A percentile compares a stretch with the other conserved stretches of the same genome.
These are phyloP conservation scores for Macrochelys suwanniensis DNA, from an alignment of 2,797 vertebrate species.

Conservation along the genomic window DNA sequence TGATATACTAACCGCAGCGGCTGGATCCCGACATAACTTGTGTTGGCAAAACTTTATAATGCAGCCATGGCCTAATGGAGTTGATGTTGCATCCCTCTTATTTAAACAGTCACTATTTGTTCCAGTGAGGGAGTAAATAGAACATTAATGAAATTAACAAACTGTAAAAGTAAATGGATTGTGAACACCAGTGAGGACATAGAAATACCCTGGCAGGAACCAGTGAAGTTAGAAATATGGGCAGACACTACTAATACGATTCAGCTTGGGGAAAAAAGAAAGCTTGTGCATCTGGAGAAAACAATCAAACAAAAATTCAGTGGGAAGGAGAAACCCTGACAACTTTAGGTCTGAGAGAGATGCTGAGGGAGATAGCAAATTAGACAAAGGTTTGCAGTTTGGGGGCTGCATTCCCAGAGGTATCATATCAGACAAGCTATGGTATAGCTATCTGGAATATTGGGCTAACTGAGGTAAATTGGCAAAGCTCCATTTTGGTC, in stretches of 20 bases:
- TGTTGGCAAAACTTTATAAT: background rate
- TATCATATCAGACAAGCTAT: background rate
- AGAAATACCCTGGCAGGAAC: background rate
- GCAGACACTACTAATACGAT: background rate
- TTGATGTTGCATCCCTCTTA: conserved; percentile 11
- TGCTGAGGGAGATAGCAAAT: background rate
- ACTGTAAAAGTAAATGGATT: background rate
- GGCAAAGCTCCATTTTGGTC: background rate
- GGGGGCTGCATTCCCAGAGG: background rate
- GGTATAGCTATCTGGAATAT: background rate
- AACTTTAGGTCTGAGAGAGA: background rate
- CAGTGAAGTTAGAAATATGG: background rate
- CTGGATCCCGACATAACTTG: background rate
- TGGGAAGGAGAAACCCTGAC: conserved; percentile 3
- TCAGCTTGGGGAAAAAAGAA: background rate
- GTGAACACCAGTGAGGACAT: background rate
- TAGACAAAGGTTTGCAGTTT: background rate
- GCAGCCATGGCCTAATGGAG: background rate
- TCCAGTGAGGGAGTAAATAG: background rate
- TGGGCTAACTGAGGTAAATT: background rate
- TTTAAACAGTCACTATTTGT: conserved; percentile 7
- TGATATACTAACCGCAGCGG: background rate
- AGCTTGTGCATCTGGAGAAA: background rate
- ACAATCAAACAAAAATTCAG: conserved; percentile 28
- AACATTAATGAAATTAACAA: conserved; percentile 1